Evolutionary conservation across 1,140 invertebrate genomes (phyloP).

Genomic region (Chironomus striatipennis): DNA sequence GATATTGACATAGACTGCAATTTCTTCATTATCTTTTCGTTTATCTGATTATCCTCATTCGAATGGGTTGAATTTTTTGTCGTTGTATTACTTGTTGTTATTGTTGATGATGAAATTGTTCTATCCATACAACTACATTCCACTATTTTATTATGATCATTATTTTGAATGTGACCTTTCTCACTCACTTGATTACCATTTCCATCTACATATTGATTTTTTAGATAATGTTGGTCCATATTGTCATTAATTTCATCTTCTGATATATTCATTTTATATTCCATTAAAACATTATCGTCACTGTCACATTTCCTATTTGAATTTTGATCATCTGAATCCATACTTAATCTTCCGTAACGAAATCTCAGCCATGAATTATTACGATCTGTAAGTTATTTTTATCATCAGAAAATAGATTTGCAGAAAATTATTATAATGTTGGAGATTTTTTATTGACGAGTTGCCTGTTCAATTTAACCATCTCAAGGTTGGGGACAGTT

Average conservation of each 20-base stretch:
- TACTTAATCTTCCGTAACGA: constrained; percentile 36
- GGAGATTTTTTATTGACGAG: too few species aligned
- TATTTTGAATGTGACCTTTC: not conserved
- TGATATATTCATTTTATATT: not conserved
- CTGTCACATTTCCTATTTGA: not conserved
- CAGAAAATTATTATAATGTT: too few species aligned
- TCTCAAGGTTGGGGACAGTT: too few species aligned
- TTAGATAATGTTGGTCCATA: not conserved
- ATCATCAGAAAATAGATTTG: too few species aligned
- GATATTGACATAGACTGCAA: constrained; percentile 5
- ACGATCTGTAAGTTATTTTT: too few species aligned
- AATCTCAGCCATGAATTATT: not conserved
- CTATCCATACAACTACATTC: not conserved
- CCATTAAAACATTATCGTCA: not conserved
- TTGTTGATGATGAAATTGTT: not conserved
- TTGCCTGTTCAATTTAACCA: too few species aligned
- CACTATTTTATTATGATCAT: not conserved
- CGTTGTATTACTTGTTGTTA: not conserved
- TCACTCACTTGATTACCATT: not conserved
- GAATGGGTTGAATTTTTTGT: not conserved
- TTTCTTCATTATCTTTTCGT: not conserved
- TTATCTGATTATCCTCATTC: not conserved
- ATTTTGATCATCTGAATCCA: constrained; percentile 35
- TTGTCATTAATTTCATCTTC: constrained; percentile 9
- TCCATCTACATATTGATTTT: constrained; percentile 4